A percentile compares a stretch with the other conserved stretches of the same genome.
phyloP scores from a whole-genome alignment of 2,797 vertebrate genomes.

The Macropodus opercularis region DNA sequence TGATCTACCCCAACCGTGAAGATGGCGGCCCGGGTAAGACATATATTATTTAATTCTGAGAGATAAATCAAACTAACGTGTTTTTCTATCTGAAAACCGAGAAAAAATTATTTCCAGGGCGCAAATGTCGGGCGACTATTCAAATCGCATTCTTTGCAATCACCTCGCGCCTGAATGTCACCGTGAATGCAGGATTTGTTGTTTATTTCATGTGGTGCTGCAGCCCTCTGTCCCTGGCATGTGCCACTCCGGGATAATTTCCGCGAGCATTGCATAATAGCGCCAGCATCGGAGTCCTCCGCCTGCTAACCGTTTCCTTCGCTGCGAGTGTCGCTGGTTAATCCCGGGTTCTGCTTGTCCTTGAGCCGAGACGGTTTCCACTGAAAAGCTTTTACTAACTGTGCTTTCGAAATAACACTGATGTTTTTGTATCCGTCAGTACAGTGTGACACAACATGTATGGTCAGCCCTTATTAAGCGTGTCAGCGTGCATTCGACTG shows the following conservation, averaged over 20 bases:
- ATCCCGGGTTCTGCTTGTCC: constrained; percentile 61
- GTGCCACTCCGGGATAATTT: background rate
- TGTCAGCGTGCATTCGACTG: background rate
- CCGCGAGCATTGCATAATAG: background rate
- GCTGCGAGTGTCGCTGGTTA: constrained; percentile 6
- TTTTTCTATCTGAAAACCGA: background rate
- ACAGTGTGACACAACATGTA: background rate
- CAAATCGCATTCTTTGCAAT: background rate
- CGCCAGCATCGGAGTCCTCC: background rate
- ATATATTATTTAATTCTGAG: background rate
- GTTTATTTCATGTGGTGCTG: background rate
- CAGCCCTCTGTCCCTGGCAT: background rate
- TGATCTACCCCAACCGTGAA: constrained; percentile 61
- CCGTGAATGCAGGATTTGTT: background rate
- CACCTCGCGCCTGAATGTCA: constrained; percentile 56
- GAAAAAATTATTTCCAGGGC: background rate
- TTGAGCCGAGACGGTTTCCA: constrained; percentile 56
- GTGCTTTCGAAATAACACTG: background rate
- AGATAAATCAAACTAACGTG: background rate
- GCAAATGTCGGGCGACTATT: constrained; percentile 48
- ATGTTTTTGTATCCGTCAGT: background rate
- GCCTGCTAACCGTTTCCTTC: constrained; percentile 11
- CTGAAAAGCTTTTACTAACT: background rate
- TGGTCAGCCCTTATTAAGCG: background rate
- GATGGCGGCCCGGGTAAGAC: constrained; percentile 84